These are phyloP conservation scores for Phasianus colchicus DNA, from an alignment of 2,113 vertebrate species.

Conservation along the genomic window DNA sequence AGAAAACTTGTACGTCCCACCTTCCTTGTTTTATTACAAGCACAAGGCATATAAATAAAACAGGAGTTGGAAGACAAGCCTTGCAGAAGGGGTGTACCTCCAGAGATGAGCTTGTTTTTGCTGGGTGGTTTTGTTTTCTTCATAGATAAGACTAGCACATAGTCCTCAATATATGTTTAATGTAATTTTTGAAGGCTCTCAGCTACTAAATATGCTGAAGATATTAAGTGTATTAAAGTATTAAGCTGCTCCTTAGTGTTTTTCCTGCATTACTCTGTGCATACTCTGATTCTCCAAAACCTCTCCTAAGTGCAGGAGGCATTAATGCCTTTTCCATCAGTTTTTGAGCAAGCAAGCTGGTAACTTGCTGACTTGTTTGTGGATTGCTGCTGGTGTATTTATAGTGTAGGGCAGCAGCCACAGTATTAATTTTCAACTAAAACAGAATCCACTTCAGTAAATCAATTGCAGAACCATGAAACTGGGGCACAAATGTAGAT, in stretches of 20 bases:
- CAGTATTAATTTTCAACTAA: conserved; percentile 45
- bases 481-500: conserved; percentile 27
- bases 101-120: neutral
- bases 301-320: neutral
- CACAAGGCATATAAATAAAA: conserved; percentile 16
- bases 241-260: neutral
- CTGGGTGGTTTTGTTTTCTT: neutral
- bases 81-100: neutral
- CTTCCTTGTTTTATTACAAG: neutral
- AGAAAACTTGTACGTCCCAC: neutral
- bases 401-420: neutral
- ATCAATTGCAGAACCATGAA: conserved; percentile 14
- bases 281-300: neutral
- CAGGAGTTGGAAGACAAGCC: rapidly evolving
- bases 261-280: neutral
- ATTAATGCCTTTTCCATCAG: rapidly evolving
- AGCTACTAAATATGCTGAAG: neutral
- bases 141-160: neutral
- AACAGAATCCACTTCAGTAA: conserved; percentile 19
- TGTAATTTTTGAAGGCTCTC: neutral
- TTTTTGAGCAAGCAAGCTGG: neutral
- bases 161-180: neutral
- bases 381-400: conserved; percentile 19
- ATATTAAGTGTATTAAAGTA: neutral
- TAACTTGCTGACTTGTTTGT: neutral